phyloP scores from a whole-genome alignment of 2,113 vertebrate genomes.

The Brevimyrus niger region DNA sequence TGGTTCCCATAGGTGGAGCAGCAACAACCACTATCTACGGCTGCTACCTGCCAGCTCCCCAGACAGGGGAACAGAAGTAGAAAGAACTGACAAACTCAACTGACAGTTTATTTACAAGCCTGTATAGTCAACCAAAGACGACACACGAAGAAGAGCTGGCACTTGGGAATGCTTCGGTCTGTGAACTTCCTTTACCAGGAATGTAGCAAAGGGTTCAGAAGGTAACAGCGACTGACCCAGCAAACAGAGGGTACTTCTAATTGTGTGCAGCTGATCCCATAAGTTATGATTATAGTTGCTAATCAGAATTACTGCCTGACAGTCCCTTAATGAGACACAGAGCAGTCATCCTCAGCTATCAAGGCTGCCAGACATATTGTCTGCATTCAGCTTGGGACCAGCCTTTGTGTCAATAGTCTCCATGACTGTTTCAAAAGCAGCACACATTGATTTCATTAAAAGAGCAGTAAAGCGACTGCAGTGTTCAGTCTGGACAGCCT shows the following conservation, averaged over 20 bases:
- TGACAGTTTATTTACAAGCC: background rate
- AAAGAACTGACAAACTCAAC: background rate
- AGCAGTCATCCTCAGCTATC: conserved; percentile 29
- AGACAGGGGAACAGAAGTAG: background rate
- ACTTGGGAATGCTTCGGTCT: background rate
- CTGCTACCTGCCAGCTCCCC: background rate
- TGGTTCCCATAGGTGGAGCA: background rate
- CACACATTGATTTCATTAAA: conserved; percentile 36
- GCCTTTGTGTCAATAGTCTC: conserved; percentile 29
- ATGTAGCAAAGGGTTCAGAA: background rate
- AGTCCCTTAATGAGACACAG: conserved; percentile 55
- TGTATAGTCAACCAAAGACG: background rate
- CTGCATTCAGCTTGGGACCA: conserved; percentile 42
- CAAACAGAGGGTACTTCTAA: conserved; percentile 33
- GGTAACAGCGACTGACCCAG: background rate
- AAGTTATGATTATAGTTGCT: conserved; percentile 43
- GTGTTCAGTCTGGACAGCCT: background rate
- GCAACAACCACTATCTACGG: background rate
- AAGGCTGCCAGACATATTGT: conserved; percentile 46
- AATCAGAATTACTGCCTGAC: conserved; percentile 26
- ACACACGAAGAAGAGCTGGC: background rate
- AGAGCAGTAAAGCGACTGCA: background rate
- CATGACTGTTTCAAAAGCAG: conserved; percentile 17
- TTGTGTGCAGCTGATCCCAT: conserved; percentile 46
- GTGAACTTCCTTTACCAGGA: background rate